These are phyloP conservation scores for Phenganax subtilis DNA, from an alignment of 92 coral and sea anemone species.

Conservation along the genomic window DNA sequence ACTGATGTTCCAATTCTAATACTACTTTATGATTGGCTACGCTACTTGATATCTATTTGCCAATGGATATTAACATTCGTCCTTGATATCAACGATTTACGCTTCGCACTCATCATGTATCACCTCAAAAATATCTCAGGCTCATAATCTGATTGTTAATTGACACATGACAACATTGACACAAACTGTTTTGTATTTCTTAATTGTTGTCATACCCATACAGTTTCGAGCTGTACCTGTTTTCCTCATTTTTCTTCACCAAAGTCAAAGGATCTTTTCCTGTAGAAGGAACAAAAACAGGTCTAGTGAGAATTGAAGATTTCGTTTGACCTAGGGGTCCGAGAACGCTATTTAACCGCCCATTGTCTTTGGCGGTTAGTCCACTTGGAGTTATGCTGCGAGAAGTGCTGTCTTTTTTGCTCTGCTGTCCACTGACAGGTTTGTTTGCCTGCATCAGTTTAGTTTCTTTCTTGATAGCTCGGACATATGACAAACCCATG, in stretches of 20 bases:
- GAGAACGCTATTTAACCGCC: slow-evolving; percentile 15
- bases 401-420: neutral
- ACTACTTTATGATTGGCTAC: too few relatives aligned
- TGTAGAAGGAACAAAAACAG: slow-evolving; percentile 35
- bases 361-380: neutral
- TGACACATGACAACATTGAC: too few relatives aligned
- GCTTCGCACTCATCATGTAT: too few relatives aligned
- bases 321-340: slow-evolving; percentile 35
- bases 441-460: slow-evolving; percentile 6
- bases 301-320: slow-evolving; percentile 38
- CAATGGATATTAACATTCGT: too few relatives aligned
- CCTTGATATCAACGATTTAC: too few relatives aligned
- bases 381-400: neutral
- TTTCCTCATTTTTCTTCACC: slow-evolving; percentile 29
- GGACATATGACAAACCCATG: slow-evolving; percentile 27
- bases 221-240: slow-evolving; percentile 4
- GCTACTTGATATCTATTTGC: too few relatives aligned
- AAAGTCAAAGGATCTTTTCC: slow-evolving; percentile 37
- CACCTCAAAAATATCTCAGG: too few relatives aligned
- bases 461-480: slow-evolving; percentile 26
- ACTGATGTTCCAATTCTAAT: too few relatives aligned
- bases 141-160: too few relatives aligned
- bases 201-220: neutral
- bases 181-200: neutral
- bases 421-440: neutral